phyloP scores from a whole-genome alignment of 92 coral and sea anemone genomes.

The Desmophyllum pertusum region DNA sequence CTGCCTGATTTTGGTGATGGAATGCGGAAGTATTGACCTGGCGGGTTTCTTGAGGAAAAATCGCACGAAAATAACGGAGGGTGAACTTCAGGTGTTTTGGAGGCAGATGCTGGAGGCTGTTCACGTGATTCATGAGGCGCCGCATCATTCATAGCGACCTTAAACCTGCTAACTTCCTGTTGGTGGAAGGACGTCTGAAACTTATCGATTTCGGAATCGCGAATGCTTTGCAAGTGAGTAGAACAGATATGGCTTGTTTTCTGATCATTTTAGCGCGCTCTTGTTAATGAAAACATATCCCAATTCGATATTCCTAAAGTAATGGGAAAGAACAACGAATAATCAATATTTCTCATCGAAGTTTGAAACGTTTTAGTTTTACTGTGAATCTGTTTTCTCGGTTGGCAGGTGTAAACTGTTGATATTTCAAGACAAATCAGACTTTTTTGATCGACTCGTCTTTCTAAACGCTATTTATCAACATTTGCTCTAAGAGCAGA shows the following conservation, averaged over 20 bases:
- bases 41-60: constrained; percentile 87
- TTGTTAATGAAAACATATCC: neutral
- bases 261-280: neutral
- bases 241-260: neutral
- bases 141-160: constrained; percentile 95
- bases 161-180: constrained; percentile 96
- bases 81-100: constrained; percentile 84
- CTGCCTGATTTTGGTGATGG: constrained; percentile 83
- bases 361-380: neutral
- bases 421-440: no score
- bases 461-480: no score
- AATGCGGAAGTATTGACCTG: constrained; percentile 92
- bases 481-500: no score
- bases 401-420: no score
- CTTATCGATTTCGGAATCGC: constrained; percentile 99
- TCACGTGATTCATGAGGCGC: constrained; percentile 81
- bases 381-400: neutral
- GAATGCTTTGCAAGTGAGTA: constrained; percentile 87
- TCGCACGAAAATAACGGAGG: constrained; percentile 75
- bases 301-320: neutral
- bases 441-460: no score
- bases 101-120: constrained; percentile 95
- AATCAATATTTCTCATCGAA: neutral
- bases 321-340: neutral
- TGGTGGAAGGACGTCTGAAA: constrained; percentile 90